Conservation (phyloP, 2,888 invertebrate species). For the Nebria salina region DNA sequence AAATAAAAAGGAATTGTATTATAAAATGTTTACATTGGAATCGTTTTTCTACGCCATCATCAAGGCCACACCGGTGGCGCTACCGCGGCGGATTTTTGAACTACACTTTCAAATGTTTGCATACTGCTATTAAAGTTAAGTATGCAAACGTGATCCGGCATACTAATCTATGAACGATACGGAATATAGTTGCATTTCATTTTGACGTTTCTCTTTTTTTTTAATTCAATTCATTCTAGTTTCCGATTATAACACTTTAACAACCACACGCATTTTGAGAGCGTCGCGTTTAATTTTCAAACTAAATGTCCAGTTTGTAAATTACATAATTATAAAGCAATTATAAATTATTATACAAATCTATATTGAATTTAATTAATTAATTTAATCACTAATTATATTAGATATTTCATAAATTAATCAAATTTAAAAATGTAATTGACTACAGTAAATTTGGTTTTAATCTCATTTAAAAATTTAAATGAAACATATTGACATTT, state of each 20-base stretch:
- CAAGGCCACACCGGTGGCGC: not conserved
- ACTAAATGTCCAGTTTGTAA: not conserved
- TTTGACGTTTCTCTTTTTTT: not conserved
- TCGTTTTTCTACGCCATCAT: not conserved
- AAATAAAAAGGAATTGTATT: not conserved
- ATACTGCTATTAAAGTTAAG: slow-evolving; percentile 36
- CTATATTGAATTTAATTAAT: not conserved
- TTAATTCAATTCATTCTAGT: not conserved
- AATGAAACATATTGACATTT: not conserved
- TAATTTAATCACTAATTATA: not conserved
- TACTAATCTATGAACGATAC: slow-evolving; percentile 7
- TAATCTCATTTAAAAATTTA: not conserved
- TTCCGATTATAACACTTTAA: not conserved
- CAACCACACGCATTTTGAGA: not conserved
- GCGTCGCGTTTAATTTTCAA: not conserved
- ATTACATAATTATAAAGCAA: not conserved
- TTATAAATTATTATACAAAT: not conserved
- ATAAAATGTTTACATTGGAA: not conserved
- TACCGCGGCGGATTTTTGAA: slow-evolving; percentile 18
- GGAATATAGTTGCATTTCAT: not conserved
- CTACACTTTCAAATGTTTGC: slow-evolving; percentile 29
- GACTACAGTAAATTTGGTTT: not conserved
- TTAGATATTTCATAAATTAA: not conserved
- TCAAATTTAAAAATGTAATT: not conserved
- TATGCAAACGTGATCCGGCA: slow-evolving; percentile 40